phyloP scores from a whole-genome alignment of 2,888 invertebrate genomes.

The Eupithecia subumbrata region DNA sequence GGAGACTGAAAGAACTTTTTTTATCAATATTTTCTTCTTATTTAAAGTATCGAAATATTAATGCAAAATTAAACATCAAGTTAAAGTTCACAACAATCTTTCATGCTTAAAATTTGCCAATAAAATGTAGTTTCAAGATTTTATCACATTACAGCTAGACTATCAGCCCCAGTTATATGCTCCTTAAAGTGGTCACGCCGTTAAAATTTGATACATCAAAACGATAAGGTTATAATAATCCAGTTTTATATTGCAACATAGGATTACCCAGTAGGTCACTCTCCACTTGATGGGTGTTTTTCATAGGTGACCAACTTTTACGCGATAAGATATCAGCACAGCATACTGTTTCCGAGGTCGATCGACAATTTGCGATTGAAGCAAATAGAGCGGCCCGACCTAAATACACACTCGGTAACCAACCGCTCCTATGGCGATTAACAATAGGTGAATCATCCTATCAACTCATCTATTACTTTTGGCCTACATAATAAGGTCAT shows the following conservation, averaged over 20 bases:
- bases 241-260: slow-evolving; percentile 43
- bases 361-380: slow-evolving; percentile 78
- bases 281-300: slow-evolving; percentile 33
- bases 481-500: slow-evolving; percentile 57
- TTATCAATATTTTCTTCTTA: neutral
- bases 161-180: neutral
- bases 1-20: neutral
- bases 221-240: slow-evolving; percentile 42
- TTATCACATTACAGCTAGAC: neutral
- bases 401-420: slow-evolving; percentile 75
- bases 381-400: slow-evolving; percentile 80
- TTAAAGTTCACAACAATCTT: neutral
- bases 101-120: neutral
- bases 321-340: slow-evolving; percentile 74
- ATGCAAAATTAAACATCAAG: neutral
- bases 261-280: slow-evolving; percentile 42
- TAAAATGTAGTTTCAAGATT: neutral
- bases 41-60: too few species aligned
- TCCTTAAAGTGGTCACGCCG: slow-evolving; percentile 31
- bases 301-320: slow-evolving; percentile 55
- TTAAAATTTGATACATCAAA: slow-evolving; percentile 40
- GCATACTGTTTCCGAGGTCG: slow-evolving; percentile 74
- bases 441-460: slow-evolving; percentile 75
- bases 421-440: slow-evolving; percentile 76
- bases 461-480: slow-evolving; percentile 64